Evolutionary conservation across 2,797 vertebrate species (phyloP).

Genomic region (Poecilia velifera): DNA sequence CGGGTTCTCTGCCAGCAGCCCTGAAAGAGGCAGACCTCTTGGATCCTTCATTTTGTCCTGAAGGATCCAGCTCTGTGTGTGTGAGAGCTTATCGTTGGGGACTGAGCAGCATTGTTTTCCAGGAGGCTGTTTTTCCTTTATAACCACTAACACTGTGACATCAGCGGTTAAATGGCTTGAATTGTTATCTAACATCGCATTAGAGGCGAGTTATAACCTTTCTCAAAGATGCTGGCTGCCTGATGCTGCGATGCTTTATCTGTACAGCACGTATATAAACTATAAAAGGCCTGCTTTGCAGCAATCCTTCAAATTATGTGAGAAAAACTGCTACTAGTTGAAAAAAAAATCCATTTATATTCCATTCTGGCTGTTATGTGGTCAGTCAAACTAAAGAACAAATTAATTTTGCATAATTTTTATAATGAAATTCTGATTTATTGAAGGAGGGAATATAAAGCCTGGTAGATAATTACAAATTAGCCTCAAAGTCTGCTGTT

Average conservation of each 20-base stretch:
- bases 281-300: not conserved
- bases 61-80: not conserved
- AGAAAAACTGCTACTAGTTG: not conserved
- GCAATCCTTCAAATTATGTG: not conserved
- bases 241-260: not conserved
- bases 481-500: slow-evolving; percentile 16
- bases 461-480: slow-evolving; percentile 53
- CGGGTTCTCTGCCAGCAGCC: not conserved
- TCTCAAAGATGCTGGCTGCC: not conserved
- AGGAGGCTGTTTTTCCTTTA: not conserved
- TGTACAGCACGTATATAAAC: not conserved
- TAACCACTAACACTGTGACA: not conserved
- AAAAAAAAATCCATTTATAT: not conserved
- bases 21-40: not conserved
- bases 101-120: not conserved
- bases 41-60: not conserved
- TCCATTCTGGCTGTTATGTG: slow-evolving; percentile 8
- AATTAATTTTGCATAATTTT: slow-evolving; percentile 48
- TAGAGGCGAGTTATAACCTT: not conserved
- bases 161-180: not conserved
- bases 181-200: not conserved
- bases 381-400: slow-evolving; percentile 34
- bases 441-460: slow-evolving; percentile 37
- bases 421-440: slow-evolving; percentile 58
- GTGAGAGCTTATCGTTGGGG: not conserved